Evolutionary conservation across 1,140 invertebrate species (phyloP).

Genomic region (Eurosta solidaginis): DNA sequence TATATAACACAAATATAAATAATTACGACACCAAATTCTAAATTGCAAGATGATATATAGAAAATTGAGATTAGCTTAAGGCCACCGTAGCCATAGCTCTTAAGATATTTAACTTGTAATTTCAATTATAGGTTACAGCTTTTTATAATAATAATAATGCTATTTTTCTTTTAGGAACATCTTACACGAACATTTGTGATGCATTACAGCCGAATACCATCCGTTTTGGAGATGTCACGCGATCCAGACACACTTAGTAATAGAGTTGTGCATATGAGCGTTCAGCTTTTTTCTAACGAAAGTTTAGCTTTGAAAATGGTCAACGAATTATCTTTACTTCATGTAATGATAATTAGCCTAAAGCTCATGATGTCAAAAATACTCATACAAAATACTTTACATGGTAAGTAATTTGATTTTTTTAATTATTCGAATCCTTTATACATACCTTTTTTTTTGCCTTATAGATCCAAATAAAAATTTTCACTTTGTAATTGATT

Average conservation of each 20-base stretch:
- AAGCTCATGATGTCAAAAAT: conserved; percentile 93
- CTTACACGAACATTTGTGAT: conserved; percentile 92
- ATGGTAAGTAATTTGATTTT: conserved; percentile 66
- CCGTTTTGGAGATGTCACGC: conserved; percentile 82
- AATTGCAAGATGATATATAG: no score
- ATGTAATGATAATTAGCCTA: conserved; percentile 92
- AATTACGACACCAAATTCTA: no score
- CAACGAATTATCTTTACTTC: conserved; percentile 84
- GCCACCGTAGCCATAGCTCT: no score
- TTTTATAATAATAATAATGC: no score
- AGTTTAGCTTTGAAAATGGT: conserved; percentile 87
- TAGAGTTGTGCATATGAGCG: conserved; percentile 94
- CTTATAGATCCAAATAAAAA: conserved; percentile 75
- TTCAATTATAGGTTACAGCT: no score
- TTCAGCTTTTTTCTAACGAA: conserved; percentile 94
- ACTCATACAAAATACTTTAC: conserved; percentile 82
- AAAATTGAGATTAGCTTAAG: no score
- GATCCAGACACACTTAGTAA: conserved; percentile 92
- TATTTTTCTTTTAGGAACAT: conserved; percentile 70
- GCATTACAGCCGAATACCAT: conserved; percentile 92
- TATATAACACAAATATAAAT: no score
- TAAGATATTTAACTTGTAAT: no score
- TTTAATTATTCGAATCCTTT: neutral
- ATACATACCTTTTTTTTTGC: conserved; percentile 42
- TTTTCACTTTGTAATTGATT: conserved; percentile 91